These are phyloP conservation scores for Chloromyia formosa DNA, from an alignment of 2,888 invertebrate genomes.

Conservation along the genomic window DNA sequence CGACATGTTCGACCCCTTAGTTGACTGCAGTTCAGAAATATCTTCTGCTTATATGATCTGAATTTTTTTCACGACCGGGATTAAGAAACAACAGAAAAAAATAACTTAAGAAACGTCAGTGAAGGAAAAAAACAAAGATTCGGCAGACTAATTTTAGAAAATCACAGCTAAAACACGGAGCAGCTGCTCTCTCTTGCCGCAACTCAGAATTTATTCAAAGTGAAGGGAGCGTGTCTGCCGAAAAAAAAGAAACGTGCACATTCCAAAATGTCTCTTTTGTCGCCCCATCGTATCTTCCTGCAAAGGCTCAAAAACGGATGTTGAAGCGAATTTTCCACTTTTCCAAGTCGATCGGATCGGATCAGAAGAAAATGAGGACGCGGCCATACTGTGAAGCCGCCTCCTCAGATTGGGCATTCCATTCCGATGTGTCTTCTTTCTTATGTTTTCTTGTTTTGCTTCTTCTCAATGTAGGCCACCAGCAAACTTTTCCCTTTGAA, in stretches of 20 bases:
- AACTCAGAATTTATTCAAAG: too few relatives aligned
- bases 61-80: slow-evolving; percentile 21
- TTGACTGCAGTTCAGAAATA: background rate
- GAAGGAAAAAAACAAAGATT: slow-evolving; percentile 20
- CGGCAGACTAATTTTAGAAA: slow-evolving; percentile 37
- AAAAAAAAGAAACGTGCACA: background rate
- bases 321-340: slow-evolving; percentile 10
- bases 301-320: slow-evolving; percentile 27
- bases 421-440: too few relatives aligned
- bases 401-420: too few relatives aligned
- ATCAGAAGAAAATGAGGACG: slow-evolving; percentile 18
- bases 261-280: background rate
- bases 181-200: slow-evolving; percentile 21
- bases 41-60: slow-evolving; percentile 16
- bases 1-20: too few relatives aligned
- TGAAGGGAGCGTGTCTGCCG: too few relatives aligned
- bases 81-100: slow-evolving; percentile 29
- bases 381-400: background rate
- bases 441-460: background rate
- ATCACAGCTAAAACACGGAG: slow-evolving; percentile 26
- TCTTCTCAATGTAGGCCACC: slow-evolving; percentile 19
- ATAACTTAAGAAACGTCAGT: slow-evolving; percentile 5
- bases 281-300: background rate
- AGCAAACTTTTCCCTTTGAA: slow-evolving; percentile 20
- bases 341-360: too few relatives aligned